phyloP scores from a whole-genome alignment of 35 echinoderm and acorn worm species.

The Chiridota heheva region DNA sequence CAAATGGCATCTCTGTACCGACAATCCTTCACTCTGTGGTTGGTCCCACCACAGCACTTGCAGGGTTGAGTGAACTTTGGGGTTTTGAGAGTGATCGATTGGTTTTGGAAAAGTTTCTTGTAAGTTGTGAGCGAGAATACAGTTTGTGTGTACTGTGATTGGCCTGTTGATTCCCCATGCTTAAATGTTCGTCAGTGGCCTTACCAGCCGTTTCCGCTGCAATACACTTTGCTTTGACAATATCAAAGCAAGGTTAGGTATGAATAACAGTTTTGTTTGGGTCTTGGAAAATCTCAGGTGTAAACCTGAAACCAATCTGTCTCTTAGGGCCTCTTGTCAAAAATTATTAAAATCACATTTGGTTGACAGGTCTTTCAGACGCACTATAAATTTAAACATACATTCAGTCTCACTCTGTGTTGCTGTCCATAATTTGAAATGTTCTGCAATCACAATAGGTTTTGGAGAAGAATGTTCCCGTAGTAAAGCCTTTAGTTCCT shows the following conservation, averaged over 20 bases:
- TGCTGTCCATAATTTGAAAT: conserved; percentile 13
- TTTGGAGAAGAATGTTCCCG: conserved; percentile 7
- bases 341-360: neutral
- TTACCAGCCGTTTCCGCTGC: neutral
- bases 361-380: neutral
- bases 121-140: too few relatives aligned
- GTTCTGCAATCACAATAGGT: neutral
- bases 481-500: neutral
- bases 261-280: neutral
- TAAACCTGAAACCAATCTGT: neutral
- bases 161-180: neutral
- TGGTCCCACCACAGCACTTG: neutral
- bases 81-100: neutral
- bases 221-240: neutral
- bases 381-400: neutral
- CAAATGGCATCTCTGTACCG: neutral
- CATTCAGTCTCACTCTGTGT: neutral
- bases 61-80: neutral
- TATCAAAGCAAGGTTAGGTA: neutral
- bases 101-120: neutral
- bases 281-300: neutral
- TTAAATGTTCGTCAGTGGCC: conserved; percentile 1
- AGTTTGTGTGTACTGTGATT: neutral
- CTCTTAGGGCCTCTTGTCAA: neutral
- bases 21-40: neutral